These are phyloP conservation scores for Vanessa tameamea DNA, from an alignment of 1,140 invertebrate genomes.

Conservation along the genomic window DNA sequence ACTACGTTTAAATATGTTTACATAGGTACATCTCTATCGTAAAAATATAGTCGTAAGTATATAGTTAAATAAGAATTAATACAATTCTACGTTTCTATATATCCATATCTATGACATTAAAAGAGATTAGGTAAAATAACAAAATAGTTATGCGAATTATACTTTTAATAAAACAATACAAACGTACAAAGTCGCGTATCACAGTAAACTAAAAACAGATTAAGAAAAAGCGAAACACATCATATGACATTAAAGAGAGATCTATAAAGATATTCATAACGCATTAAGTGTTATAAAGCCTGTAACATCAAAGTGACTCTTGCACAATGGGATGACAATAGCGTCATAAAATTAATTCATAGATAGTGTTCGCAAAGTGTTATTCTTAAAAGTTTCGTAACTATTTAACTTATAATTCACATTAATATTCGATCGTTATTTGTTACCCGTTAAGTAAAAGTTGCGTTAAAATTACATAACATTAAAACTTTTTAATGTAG, in stretches of 20 bases:
- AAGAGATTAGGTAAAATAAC: no score
- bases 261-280: conserved; percentile 29
- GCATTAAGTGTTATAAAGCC: conserved; percentile 33
- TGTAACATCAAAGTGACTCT: conserved; percentile 30
- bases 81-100: no score
- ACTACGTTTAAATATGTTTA: background rate
- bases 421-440: background rate
- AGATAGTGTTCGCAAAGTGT: conserved; percentile 34
- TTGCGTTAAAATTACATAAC: background rate
- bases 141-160: no score
- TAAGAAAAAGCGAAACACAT: conserved; percentile 18
- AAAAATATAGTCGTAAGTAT: no score
- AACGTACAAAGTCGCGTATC: background rate
- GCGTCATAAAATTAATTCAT: conserved; percentile 49
- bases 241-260: conserved; percentile 25
- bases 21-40: no score
- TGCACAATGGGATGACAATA: conserved; percentile 44
- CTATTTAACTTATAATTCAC: background rate
- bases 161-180: background rate
- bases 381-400: conserved; percentile 41
- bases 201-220: background rate
- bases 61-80: no score
- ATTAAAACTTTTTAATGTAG: background rate
- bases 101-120: no score
- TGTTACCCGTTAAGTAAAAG: background rate